Conservation (phyloP, 2,888 invertebrate genomes). For the Acheta domesticus region DNA sequence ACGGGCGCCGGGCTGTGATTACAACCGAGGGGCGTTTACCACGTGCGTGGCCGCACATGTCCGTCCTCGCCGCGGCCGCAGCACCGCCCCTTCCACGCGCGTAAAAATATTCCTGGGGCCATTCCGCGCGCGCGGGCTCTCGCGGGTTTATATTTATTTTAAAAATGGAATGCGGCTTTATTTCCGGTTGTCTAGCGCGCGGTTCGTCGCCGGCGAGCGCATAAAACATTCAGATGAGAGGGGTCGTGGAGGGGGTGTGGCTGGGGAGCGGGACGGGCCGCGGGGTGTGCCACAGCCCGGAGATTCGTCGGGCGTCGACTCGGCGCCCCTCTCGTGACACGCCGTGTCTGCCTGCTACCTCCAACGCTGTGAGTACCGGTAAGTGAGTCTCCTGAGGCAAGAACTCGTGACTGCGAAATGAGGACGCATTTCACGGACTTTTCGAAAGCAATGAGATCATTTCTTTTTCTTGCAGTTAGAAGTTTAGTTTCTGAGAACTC, state of each 20-base stretch:
- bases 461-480: no score
- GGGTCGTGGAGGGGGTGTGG: neutral
- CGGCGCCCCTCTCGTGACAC: no score
- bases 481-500: no score
- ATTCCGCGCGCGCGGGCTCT: neutral
- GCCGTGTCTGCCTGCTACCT: no score
- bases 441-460: no score
- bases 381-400: no score
- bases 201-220: neutral
- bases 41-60: neutral
- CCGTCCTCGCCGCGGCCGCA: neutral
- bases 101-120: neutral
- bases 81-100: neutral
- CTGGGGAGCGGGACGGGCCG: neutral
- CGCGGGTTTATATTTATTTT: conserved; percentile 10
- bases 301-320: neutral
- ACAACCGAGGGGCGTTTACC: neutral
- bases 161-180: conserved; percentile 5
- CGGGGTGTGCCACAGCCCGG: no score
- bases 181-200: neutral
- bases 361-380: no score
- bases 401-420: no score
- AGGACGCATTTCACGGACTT: no score
- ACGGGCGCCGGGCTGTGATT: neutral
- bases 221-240: neutral